Conservation (phyloP, 2,888 invertebrate genomes). For the Eupithecia exiguata region DNA sequence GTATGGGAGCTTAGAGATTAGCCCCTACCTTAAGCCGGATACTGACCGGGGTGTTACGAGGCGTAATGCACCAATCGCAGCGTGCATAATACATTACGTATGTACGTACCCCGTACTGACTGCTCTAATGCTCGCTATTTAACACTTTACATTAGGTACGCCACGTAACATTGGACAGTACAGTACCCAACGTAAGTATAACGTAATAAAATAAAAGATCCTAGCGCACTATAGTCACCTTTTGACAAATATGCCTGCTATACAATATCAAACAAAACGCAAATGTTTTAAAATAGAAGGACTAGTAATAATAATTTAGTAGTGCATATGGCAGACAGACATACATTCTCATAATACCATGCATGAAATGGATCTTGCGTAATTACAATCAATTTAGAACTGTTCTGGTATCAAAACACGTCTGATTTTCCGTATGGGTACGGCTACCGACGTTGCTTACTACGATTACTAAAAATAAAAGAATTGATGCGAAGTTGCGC, state of each 20-base stretch:
- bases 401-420: neutral
- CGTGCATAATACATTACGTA: too few species aligned
- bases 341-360: neutral
- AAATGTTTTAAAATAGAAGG: conserved; percentile 18
- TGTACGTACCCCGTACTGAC: too few species aligned
- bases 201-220: neutral
- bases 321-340: conserved; percentile 16
- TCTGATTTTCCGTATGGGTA: neutral
- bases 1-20: too few species aligned
- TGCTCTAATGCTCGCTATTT: too few species aligned
- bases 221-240: conserved; percentile 20
- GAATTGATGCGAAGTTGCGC: neutral
- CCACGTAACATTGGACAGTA: too few species aligned
- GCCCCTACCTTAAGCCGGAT: too few species aligned
- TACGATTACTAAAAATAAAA: neutral
- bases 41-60: too few species aligned
- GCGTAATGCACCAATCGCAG: too few species aligned
- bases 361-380: neutral
- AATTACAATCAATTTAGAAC: neutral
- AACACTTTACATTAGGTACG: too few species aligned
- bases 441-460: neutral
- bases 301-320: conserved; percentile 13
- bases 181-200: neutral
- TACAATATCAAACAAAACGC: neutral
- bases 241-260: conserved; percentile 6